A percentile compares a stretch with the other conserved stretches of the same genome.
Conservation (phyloP, 2,113 vertebrate species). For the Macquaria australasica region DNA sequence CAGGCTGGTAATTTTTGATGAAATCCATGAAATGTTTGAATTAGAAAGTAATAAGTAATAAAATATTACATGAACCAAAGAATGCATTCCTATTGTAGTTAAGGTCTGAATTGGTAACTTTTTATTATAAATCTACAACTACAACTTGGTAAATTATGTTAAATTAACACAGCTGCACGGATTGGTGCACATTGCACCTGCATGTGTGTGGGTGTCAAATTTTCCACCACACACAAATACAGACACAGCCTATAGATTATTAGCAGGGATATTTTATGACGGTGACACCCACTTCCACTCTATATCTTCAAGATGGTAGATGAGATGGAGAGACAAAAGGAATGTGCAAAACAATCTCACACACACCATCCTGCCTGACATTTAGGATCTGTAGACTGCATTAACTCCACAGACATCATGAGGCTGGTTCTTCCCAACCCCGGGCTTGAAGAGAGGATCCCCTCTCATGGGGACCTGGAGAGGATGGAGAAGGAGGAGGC, state of each 20-base stretch:
- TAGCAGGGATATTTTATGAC: not conserved
- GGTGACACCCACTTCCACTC: not conserved
- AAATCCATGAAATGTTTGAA: not conserved
- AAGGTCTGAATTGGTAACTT: not conserved
- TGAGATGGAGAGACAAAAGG: not conserved
- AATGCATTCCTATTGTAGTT: too few relatives aligned
- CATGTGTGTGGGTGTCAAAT: not conserved
- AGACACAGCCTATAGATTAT: not conserved
- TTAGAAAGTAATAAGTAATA: not conserved
- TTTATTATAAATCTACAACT: too few relatives aligned
- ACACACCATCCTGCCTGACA: not conserved
- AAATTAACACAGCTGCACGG: not conserved
- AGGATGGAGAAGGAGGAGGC: constrained; percentile 86
- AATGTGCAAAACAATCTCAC: not conserved
- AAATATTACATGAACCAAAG: too few relatives aligned
- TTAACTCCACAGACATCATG: constrained; percentile 66
- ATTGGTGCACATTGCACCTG: not conserved
- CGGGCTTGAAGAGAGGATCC: constrained; percentile 88
- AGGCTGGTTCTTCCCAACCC: constrained; percentile 87
- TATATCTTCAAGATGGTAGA: not conserved
- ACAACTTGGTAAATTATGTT: not conserved
- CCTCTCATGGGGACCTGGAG: constrained; percentile 87
- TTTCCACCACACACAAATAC: not conserved
- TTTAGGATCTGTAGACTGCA: not conserved
- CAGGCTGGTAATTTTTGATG: not conserved